Evolutionary conservation across 2,888 invertebrate genomes (phyloP).

Genomic region (Glyphotaelius pellucidus): DNA sequence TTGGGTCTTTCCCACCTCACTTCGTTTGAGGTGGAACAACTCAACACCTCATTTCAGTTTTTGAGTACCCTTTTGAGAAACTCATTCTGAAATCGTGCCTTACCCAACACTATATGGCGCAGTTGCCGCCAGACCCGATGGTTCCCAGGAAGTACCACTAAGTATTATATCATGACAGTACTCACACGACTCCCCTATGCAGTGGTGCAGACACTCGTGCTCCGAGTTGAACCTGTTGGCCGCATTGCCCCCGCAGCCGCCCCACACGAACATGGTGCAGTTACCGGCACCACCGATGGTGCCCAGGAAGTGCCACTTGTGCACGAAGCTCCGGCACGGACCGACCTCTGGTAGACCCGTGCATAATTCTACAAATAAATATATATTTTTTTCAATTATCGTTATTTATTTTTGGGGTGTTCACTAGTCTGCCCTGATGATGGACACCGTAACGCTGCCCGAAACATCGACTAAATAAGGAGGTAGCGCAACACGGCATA

Average conservation of each 20-base stretch:
- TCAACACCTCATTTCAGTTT: no score
- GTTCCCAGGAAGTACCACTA: constrained; percentile 82
- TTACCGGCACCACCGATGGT: constrained; percentile 74
- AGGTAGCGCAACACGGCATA: no score
- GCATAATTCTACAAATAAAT: constrained; percentile 72
- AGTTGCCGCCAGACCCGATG: constrained; percentile 73
- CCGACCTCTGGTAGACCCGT: constrained; percentile 75
- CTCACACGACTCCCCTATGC: constrained; percentile 78
- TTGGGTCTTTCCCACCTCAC: no score
- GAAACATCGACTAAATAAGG: no score
- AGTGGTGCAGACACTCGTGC: constrained; percentile 81
- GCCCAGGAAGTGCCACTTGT: constrained; percentile 83
- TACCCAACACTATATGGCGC: constrained; percentile 69
- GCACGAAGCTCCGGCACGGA: constrained; percentile 80
- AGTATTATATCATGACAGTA: not conserved
- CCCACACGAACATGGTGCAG: constrained; percentile 82
- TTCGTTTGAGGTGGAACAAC: no score
- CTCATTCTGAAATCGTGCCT: no score
- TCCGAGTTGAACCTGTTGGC: constrained; percentile 83
- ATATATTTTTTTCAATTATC: no score
- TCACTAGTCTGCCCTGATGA: no score
- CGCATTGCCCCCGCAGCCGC: constrained; percentile 83
- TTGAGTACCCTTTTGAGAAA: no score
- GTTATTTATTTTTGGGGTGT: no score
- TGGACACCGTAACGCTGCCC: no score